phyloP scores from a whole-genome alignment of 2,797 vertebrate species.

The Eupleurogrammus muticus region DNA sequence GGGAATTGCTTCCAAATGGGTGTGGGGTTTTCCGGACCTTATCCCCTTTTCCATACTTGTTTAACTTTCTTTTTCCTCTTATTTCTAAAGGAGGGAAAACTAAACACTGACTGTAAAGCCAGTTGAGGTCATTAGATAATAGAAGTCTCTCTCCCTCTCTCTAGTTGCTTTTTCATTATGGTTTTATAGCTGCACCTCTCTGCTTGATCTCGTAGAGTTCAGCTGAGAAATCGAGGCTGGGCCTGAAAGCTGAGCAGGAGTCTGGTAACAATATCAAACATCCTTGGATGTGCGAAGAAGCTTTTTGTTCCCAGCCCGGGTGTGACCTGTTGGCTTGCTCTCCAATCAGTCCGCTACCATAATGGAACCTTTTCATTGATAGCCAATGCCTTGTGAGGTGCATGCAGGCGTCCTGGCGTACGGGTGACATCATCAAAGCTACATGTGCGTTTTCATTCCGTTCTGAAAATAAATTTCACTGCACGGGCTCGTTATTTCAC shows the following conservation, averaged over 20 bases:
- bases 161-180: constrained; percentile 54
- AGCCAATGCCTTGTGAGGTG: constrained; percentile 49
- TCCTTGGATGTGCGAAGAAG: constrained; percentile 61
- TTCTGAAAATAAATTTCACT: constrained; percentile 66
- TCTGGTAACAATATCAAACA: constrained; percentile 83
- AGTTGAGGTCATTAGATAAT: constrained; percentile 73
- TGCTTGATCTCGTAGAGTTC: constrained; percentile 55
- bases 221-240: constrained; percentile 45
- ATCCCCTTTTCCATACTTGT: constrained; percentile 51
- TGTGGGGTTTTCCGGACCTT: constrained; percentile 55
- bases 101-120: constrained; percentile 65
- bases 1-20: constrained; percentile 81
- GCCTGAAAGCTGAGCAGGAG: constrained; percentile 70
- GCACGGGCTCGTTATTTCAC: constrained; percentile 42
- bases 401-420: constrained; percentile 57
- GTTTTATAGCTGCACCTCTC: constrained; percentile 75
- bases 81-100: constrained; percentile 53
- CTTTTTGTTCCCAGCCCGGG: constrained; percentile 63
- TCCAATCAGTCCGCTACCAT: constrained; percentile 59
- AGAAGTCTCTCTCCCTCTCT: constrained; percentile 55
- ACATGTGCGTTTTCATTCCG: constrained; percentile 57
- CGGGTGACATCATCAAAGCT: constrained; percentile 72
- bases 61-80: constrained; percentile 48
- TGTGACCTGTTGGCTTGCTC: constrained; percentile 57
- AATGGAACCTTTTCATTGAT: constrained; percentile 58